These are phyloP conservation scores for Galerucella nymphaeae DNA, from an alignment of 2,888 invertebrate species.

Conservation along the genomic window DNA sequence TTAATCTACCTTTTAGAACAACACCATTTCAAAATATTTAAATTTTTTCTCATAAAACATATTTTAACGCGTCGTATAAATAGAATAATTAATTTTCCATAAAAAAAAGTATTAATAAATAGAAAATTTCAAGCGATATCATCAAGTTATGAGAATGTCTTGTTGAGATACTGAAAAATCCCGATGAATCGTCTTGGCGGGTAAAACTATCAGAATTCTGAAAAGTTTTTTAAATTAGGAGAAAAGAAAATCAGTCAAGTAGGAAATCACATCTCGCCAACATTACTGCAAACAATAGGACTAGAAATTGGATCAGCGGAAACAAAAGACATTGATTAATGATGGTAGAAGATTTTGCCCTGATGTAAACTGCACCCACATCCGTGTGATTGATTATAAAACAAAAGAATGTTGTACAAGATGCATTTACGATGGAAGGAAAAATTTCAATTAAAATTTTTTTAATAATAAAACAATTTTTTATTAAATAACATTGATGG, in stretches of 20 bases:
- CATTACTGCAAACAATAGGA: conserved; percentile 60
- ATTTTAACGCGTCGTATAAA: too few species aligned
- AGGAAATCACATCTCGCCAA: conserved; percentile 57
- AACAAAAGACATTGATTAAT: conserved; percentile 65
- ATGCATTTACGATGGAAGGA: not conserved
- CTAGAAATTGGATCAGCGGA: conserved; percentile 64
- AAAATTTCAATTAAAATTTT: too few species aligned
- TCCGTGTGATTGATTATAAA: conserved; percentile 58
- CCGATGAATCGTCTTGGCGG: conserved; percentile 4
- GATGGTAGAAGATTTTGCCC: conserved; percentile 58
- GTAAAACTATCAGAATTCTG: conserved; percentile 41
- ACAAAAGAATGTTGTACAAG: conserved; percentile 49
- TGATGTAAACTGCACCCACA: conserved; percentile 57
- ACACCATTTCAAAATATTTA: too few species aligned
- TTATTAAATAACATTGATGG: too few species aligned
- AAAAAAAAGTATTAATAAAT: too few species aligned
- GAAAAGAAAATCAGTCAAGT: conserved; percentile 53
- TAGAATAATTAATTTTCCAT: too few species aligned
- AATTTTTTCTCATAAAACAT: too few species aligned
- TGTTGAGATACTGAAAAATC: not conserved
- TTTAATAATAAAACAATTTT: too few species aligned
- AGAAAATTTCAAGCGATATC: too few species aligned
- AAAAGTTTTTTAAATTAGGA: conserved; percentile 55
- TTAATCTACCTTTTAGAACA: too few species aligned
- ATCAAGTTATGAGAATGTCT: not conserved